phyloP scores from a whole-genome alignment of 2,113 vertebrate genomes.

The Tenebrosternarchus preto region DNA sequence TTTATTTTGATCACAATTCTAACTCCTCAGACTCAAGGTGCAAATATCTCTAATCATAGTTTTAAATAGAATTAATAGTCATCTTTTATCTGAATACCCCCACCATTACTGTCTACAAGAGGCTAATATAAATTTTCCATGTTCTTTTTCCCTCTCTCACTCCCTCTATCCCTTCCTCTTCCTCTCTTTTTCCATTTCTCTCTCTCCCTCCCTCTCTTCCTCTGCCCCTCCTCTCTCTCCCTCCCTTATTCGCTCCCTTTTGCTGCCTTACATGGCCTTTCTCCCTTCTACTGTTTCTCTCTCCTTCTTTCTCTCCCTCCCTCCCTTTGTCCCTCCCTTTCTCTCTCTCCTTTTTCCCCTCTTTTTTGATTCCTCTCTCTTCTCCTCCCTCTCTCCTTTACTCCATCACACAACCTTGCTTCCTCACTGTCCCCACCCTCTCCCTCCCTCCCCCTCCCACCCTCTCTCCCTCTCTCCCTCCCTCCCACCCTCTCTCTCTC shows the following conservation, averaged over 20 bases:
- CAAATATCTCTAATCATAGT: slow-evolving; percentile 53
- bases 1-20: not conserved
- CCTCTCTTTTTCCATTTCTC: too few relatives aligned
- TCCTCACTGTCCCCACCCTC: slow-evolving; percentile 20
- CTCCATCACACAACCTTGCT: slow-evolving; percentile 34
- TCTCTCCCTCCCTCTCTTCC: too few relatives aligned
- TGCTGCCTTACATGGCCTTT: too few relatives aligned
- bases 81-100: not conserved
- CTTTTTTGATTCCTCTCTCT: not conserved
- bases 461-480: slow-evolving; percentile 21
- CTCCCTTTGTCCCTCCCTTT: slow-evolving; percentile 34
- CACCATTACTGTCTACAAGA: slow-evolving; percentile 7
- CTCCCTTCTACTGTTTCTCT: slow-evolving; percentile 38
- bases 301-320: slow-evolving; percentile 17
- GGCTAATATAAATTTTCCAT: slow-evolving; percentile 54
- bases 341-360: slow-evolving; percentile 31
- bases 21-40: too few relatives aligned
- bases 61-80: slow-evolving; percentile 52
- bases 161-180: slow-evolving; percentile 33
- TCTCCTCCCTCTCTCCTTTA: slow-evolving; percentile 20
- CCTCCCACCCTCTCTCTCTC: slow-evolving; percentile 32
- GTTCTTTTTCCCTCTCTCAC: slow-evolving; percentile 20
- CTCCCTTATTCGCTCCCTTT: slow-evolving; percentile 24
- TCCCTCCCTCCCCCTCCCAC: slow-evolving; percentile 46
- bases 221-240: too few relatives aligned